phyloP scores from a whole-genome alignment of 2,797 vertebrate genomes.

The Benthosema pterotum region DNA sequence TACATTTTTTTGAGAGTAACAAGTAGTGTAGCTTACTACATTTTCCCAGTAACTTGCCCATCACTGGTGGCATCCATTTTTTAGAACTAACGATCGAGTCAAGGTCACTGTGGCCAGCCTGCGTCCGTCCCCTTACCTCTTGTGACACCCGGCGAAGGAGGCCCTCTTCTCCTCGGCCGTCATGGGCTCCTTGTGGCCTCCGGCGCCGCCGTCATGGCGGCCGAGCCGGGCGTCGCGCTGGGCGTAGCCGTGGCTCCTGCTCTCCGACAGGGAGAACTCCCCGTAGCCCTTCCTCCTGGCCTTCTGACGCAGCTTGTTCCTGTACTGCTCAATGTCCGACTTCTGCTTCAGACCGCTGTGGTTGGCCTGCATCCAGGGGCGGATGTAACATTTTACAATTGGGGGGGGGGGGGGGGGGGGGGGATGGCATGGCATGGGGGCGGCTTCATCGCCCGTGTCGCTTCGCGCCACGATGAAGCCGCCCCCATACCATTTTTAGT shows the following conservation, averaged over 20 bases:
- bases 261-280: constrained; percentile 88
- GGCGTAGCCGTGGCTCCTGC: constrained; percentile 70
- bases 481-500: no score
- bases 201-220: constrained; percentile 59
- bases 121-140: constrained; percentile 52
- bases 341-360: constrained; percentile 95
- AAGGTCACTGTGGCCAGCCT: no score
- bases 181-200: constrained; percentile 68
- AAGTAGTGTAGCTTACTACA: no score
- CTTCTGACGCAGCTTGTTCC: constrained; percentile 96
- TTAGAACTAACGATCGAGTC: no score
- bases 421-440: no score
- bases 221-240: constrained; percentile 68
- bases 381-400: no score
- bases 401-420: no score
- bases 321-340: constrained; percentile 96
- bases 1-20: no score
- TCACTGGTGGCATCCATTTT: no score
- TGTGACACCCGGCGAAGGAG: constrained; percentile 77
- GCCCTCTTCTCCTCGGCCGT: constrained; percentile 77
- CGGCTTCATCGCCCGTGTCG: no score
- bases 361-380: constrained; percentile 82
- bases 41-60: no score
- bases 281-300: constrained; percentile 95
- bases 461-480: no score